These are phyloP conservation scores for Pterocles burchelli DNA, from an alignment of 2,113 vertebrate species.

Conservation along the genomic window DNA sequence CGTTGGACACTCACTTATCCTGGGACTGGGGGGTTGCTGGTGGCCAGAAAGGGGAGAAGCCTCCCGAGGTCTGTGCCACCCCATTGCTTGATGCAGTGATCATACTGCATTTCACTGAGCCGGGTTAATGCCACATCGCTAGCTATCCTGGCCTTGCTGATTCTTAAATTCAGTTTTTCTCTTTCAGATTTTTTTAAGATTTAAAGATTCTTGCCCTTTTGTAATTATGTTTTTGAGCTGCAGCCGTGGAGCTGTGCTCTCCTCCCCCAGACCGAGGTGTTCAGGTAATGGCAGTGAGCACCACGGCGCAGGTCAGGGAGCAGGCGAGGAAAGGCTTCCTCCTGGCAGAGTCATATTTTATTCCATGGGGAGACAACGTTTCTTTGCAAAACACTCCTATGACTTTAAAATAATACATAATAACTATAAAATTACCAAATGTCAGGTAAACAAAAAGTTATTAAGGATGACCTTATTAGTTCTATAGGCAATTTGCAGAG, in stretches of 20 bases:
- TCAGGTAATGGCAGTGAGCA: not conserved
- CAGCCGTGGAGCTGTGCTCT: not conserved
- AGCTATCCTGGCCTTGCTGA: not conserved
- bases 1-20: accelerated
- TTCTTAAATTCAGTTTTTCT: not conserved
- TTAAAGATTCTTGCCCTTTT: not conserved
- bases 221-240: not conserved
- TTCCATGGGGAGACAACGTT: slow-evolving; percentile 18
- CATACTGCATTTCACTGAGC: not conserved
- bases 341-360: not conserved
- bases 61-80: not conserved
- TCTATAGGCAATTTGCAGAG: slow-evolving; percentile 85
- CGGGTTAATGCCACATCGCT: not conserved
- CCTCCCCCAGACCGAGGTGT: not conserved
- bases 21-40: not conserved
- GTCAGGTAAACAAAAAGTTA: slow-evolving; percentile 88
- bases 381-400: slow-evolving; percentile 51
- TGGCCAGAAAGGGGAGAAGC: not conserved
- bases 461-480: slow-evolving; percentile 89
- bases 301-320: not conserved
- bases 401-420: slow-evolving; percentile 71
- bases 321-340: not conserved
- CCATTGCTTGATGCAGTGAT: accelerated
- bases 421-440: slow-evolving; percentile 82
- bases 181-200: not conserved